Evolutionary conservation across 1,140 invertebrate species (phyloP), one percentile per base, ranked within the genome.

Genomic region (Trigoniulus corallinus): DNA sequence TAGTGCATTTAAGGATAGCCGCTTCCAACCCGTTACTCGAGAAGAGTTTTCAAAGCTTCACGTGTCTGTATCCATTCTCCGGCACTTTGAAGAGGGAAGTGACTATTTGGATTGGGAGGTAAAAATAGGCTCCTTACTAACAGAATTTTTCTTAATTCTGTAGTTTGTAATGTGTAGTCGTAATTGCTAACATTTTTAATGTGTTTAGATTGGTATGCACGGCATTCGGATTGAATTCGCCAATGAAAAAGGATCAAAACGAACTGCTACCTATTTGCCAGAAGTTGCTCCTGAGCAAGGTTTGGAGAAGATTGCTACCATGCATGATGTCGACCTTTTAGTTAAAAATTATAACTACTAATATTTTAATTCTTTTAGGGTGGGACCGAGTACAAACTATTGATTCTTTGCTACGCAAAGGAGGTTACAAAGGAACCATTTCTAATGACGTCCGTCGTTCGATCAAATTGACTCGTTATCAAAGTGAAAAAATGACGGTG

Each of bases 341-440:
- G 29, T 34, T 34, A 7, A 15, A 34, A 34, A 34, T 15, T 34
- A 34, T 34, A 34, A 34, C 7, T 7, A 7, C 15, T 34, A 34
- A 15, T 7, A 34, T 34, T 34, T 34, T 34, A 34, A 34, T 34
- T 34, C 29, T 34, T 34, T 25, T 64, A 89, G 88, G 88, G 58
- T 96, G 91, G 91, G 84, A 94, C 74, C 88, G 89, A 66, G 77
- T 93, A 52, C 89, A 98, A 68, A 98, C 94, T 12, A 95, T 99
- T 61, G 94, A 99, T 67, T 95, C 92, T 3, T 70, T 99, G 24
- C 73, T 99, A 13, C 78, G 93, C 48, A 98, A 99, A 69, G 94
- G 93, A 53, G 95, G 95, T 23, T 97, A 83, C 67, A 92, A 92
- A 61, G 88, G 89, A 26, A 64, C 77, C 3, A 93, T 99, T 20